Percentiles rank a stretch among this genome's conserved stretches.
phyloP scores from a whole-genome alignment of 2,888 invertebrate species.

The Parapristionchus giblindavisi region DNA sequence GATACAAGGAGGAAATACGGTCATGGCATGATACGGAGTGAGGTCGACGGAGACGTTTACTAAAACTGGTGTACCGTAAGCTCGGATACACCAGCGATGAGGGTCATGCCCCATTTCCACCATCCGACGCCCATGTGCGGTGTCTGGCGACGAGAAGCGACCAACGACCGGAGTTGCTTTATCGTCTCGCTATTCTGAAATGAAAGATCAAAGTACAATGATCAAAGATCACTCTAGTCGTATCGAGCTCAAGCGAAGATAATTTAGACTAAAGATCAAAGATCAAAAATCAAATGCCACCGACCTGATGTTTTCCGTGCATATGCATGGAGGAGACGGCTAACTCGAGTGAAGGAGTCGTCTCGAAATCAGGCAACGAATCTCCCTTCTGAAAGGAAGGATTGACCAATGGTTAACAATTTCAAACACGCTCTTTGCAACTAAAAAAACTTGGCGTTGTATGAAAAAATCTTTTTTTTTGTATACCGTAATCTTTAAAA shows the following conservation, averaged over 20 bases:
- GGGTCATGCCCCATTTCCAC: constrained; percentile 65
- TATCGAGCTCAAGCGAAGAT: no score
- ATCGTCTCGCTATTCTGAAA: constrained; percentile 53
- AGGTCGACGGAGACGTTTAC: not conserved
- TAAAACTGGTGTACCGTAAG: constrained; percentile 53
- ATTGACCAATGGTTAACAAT: no score
- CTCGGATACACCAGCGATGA: constrained; percentile 63
- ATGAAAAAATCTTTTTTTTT: no score
- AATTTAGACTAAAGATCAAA: no score
- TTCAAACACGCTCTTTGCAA: no score
- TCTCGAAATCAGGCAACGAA: constrained; percentile 27
- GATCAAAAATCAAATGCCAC: no score
- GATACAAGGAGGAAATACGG: no score
- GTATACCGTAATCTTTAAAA: no score
- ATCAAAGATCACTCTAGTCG: no score
- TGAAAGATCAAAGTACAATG: not conserved
- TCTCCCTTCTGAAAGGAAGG: constrained; percentile 4
- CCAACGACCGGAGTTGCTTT: constrained; percentile 60
- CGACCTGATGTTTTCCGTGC: constrained; percentile 53
- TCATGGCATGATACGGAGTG: no score
- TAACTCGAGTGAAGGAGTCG: constrained; percentile 56
- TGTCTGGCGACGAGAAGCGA: constrained; percentile 49
- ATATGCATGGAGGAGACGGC: constrained; percentile 67
- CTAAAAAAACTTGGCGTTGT: no score
- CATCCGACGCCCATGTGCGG: constrained; percentile 50